Evolutionary conservation across 2,888 invertebrate genomes (phyloP).

Genomic region (Nomada hirtipes): DNA sequence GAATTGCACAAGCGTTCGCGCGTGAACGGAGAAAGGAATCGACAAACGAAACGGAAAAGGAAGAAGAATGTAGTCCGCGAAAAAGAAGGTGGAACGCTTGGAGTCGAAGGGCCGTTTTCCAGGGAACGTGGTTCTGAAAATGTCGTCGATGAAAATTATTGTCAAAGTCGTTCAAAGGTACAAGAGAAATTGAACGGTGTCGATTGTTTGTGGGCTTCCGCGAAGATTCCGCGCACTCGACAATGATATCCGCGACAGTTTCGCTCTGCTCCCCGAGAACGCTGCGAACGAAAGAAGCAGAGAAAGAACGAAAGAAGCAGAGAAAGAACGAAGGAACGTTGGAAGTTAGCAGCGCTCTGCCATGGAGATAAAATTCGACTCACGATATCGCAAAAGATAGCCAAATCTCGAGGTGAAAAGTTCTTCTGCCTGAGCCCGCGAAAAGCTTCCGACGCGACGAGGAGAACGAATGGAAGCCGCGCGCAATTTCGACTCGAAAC

Average conservation of each 20-base stretch:
- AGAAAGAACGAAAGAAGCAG: too few species aligned
- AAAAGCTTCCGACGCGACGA: too few species aligned
- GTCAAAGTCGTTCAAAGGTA: conserved; percentile 52
- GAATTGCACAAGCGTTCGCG: too few species aligned
- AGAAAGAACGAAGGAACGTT: neutral
- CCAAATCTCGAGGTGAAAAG: too few species aligned
- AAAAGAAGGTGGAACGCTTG: conserved; percentile 7
- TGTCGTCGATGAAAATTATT: conserved; percentile 56
- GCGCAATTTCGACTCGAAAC: neutral
- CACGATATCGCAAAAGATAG: neutral
- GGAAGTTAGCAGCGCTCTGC: conserved; percentile 8
- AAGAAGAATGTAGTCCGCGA: neutral
- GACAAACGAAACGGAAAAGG: neutral
- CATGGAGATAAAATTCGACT: neutral
- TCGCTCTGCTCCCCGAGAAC: neutral
- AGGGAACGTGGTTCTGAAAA: conserved; percentile 62
- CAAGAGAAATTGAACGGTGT: conserved; percentile 33
- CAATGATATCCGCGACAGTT: neutral
- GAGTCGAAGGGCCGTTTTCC: conserved; percentile 26
- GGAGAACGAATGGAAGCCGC: too few species aligned
- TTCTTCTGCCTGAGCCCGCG: too few species aligned
- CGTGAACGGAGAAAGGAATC: neutral
- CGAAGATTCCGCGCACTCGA: neutral
- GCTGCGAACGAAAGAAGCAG: neutral
- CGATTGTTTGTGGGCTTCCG: conserved; percentile 7